Evolutionary conservation across 2,797 vertebrate species (phyloP).

Genomic region (Rallus crepitans): DNA sequence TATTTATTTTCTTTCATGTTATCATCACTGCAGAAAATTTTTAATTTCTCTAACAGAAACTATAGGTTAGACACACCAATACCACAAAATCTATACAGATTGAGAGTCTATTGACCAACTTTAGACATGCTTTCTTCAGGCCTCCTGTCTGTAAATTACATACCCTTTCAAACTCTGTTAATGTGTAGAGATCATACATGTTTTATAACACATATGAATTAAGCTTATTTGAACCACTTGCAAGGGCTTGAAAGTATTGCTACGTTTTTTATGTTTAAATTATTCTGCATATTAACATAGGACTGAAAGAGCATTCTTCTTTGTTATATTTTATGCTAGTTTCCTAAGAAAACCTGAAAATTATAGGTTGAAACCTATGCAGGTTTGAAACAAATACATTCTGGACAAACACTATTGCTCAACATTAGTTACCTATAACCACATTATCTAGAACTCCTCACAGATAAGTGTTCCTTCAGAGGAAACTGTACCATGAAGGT

Average conservation of each 20-base stretch:
- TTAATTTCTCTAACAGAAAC: background rate
- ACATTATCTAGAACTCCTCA: background rate
- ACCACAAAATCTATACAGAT: background rate
- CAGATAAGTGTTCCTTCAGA: background rate
- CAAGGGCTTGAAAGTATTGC: background rate
- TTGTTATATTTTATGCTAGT: background rate
- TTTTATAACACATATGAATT: background rate
- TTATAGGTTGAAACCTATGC: background rate
- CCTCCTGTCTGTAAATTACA: background rate
- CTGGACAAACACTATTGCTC: background rate
- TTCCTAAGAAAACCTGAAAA: background rate
- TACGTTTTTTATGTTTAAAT: background rate
- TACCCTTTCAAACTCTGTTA: background rate
- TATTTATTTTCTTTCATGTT: background rate
- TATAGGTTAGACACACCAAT: background rate
- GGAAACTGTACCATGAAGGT: background rate
- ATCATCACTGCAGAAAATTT: background rate
- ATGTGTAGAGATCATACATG: background rate
- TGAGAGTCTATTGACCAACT: background rate
- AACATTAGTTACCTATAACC: background rate
- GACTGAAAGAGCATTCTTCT: background rate
- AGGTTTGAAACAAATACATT: background rate
- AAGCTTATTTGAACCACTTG: constrained; percentile 2
- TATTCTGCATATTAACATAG: background rate
- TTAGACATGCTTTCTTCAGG: background rate